Percentiles rank a stretch among this genome's conserved stretches.
phyloP scores from a whole-genome alignment of 2,797 vertebrate genomes.

The Acipenser transmontanus region DNA sequence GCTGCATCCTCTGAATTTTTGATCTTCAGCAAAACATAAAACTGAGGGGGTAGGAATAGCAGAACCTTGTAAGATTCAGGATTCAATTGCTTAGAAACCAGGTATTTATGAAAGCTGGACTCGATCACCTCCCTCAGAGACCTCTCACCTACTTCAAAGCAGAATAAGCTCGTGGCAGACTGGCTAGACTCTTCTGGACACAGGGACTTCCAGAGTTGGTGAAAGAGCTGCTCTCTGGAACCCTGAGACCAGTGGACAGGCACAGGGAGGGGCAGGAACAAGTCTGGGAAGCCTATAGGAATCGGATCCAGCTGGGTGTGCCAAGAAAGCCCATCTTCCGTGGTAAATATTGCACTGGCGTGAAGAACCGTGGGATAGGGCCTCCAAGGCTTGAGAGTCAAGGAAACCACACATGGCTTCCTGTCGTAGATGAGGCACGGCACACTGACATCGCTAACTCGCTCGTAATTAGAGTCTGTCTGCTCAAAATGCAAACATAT shows the following conservation, averaged over 20 bases:
- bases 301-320: conserved; percentile 55
- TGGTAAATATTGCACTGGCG: conserved; percentile 62
- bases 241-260: conserved; percentile 27
- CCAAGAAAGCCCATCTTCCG: conserved; percentile 61
- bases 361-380: conserved; percentile 60
- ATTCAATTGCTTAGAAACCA: conserved; percentile 38
- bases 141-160: conserved; percentile 49
- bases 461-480: conserved; percentile 51
- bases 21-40: conserved; percentile 59
- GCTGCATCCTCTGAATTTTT: conserved; percentile 46
- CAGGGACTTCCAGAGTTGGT: conserved; percentile 59
- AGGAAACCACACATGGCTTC: conserved; percentile 39
- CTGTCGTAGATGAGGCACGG: conserved; percentile 57
- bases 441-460: conserved; percentile 57
- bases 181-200: conserved; percentile 23
- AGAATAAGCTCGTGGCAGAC: conserved; percentile 59
- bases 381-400: conserved; percentile 56
- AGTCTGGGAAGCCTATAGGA: conserved; percentile 57
- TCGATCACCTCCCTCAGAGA: conserved; percentile 47
- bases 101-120: conserved; percentile 53
- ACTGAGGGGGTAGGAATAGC: conserved; percentile 64
- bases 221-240: conserved; percentile 46
- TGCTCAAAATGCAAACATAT: conserved; percentile 67
- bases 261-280: conserved; percentile 58
- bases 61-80: conserved; percentile 47